Evolutionary conservation across 2,113 vertebrate species (phyloP).

Genomic region (Lophotis ruficrista): DNA sequence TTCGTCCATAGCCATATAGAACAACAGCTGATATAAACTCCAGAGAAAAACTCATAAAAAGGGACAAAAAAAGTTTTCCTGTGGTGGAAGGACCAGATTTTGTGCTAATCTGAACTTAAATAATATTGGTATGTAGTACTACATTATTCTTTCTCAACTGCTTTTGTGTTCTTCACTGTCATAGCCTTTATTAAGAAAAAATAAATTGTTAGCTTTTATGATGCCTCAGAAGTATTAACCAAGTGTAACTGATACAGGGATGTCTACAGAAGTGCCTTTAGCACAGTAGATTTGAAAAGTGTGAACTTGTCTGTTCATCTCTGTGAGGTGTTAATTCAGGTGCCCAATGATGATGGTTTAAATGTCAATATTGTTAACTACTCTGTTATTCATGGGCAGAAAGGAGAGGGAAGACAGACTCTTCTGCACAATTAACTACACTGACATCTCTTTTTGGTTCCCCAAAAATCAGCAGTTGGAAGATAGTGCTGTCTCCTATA

Average conservation of each 20-base stretch:
- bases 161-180: neutral
- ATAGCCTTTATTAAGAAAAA: constrained; percentile 21
- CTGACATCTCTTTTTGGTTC: constrained; percentile 45
- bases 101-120: neutral
- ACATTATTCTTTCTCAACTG: neutral
- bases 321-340: constrained; percentile 59
- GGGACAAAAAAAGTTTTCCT: neutral
- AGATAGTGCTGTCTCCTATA: neutral
- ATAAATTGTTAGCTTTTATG: constrained; percentile 8
- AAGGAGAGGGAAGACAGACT: constrained; percentile 9
- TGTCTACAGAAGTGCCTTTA: constrained; percentile 33
- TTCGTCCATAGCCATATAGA: neutral
- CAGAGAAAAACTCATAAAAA: neutral
- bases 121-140: neutral
- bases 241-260: neutral
- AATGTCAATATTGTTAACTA: constrained; percentile 66
- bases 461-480: neutral
- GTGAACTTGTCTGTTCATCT: constrained; percentile 29
- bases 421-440: constrained; percentile 41
- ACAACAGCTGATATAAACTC: neutral
- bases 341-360: constrained; percentile 44
- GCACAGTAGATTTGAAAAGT: constrained; percentile 23
- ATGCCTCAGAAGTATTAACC: constrained; percentile 35
- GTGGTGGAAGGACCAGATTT: neutral
- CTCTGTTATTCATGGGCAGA: constrained; percentile 26